Conservation (phyloP, 2,888 invertebrate genomes). For the Acrocera orbiculus region DNA sequence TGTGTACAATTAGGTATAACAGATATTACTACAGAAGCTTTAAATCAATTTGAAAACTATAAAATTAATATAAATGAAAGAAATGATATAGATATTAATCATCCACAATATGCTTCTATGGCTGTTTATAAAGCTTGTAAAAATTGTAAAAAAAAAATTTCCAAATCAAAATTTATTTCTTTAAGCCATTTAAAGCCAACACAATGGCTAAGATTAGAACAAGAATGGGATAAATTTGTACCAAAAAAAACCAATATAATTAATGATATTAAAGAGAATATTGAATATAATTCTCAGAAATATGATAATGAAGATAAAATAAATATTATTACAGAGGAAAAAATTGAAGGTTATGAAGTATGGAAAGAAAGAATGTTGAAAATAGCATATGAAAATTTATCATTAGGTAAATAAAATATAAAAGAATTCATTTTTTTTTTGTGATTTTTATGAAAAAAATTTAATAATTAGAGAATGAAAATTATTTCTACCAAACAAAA, state of each 20-base stretch:
- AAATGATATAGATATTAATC: conserved; percentile 36
- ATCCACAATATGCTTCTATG: conserved; percentile 48
- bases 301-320: conserved; percentile 16
- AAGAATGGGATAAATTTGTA: conserved; percentile 39
- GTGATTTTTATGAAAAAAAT: too few species aligned
- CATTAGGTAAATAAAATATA: conserved; percentile 24
- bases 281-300: too few species aligned
- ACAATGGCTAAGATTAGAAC: conserved; percentile 42
- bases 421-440: too few species aligned
- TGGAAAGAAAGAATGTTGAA: conserved; percentile 44
- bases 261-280: background rate
- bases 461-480: too few species aligned
- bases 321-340: too few species aligned
- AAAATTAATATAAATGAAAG: conserved; percentile 23
- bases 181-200: conserved; percentile 39
- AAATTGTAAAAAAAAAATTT: conserved; percentile 38
- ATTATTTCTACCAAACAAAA: too few species aligned
- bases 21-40: conserved; percentile 32
- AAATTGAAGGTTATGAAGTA: conserved; percentile 41
- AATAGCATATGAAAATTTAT: conserved; percentile 29
- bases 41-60: conserved; percentile 36
- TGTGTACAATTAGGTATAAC: conserved; percentile 40
- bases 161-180: conserved; percentile 37
- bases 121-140: conserved; percentile 46
- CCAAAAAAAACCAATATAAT: too few species aligned